Evolutionary conservation across 1,140 invertebrate genomes (phyloP), one percentile per base, ranked within the genome.

Genomic region (Antheraea mylitta): DNA sequence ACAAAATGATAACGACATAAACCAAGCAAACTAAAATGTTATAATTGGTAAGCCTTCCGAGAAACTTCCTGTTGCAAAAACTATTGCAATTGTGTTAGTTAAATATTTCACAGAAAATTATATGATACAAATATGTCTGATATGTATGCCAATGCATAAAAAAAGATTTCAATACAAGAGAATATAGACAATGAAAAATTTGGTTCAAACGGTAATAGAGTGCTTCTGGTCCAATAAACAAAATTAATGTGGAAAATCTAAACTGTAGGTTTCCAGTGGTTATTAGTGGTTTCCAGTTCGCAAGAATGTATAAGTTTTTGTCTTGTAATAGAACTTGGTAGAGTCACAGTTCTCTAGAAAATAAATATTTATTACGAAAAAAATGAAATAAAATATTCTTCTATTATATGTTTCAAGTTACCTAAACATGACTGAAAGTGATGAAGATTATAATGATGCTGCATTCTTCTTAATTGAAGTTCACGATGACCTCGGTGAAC

Each of bases 401-500:
- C 45, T 53, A 13, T 53, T 53, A 53, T 53, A 16, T 48, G 18
- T 68, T 70, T 71, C 0, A 60, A 79, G 77, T 73, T 82, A 73
- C 37, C 69, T 84, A 61, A 90, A 90, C 67, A 78, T 83, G n/a
- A 89, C 86, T 10, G 83, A 89, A 30, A 59, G 53, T 10, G 89
- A 92, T 48, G 86, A 92, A 80, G 86, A 92, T 66, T 89, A 88
- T 62, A 93, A 91, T 66, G 93, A 94, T 71, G 89, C 91, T 45
- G 93, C 94, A 19, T 94, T 93, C 77, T 94, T 95, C 66, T 79
- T 94, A 53, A 90, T 96, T 53, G 94, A 95, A 83, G 95, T 96
- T 91, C 95, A 96, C 84, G 93, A 95, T 45, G 94, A 95, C 87
- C 91, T 96, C 53, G 94, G 93, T 36, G 94, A 95, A 79, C 94